Percentiles rank a stretch among this genome's conserved stretches.
Evolutionary conservation across 1,140 invertebrate genomes (phyloP).

Genomic region (Schlechtendalia chinensis): DNA sequence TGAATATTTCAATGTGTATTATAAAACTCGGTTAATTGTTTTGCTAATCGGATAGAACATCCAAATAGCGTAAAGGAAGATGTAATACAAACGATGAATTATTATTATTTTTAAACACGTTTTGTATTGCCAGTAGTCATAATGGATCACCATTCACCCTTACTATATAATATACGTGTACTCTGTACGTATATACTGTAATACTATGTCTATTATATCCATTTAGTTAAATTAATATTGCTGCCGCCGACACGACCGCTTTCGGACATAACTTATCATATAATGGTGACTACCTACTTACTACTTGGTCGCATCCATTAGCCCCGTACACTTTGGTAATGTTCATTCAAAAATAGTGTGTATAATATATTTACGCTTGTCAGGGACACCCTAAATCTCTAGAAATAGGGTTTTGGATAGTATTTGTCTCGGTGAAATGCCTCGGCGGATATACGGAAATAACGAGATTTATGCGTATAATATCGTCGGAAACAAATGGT

Average conservation of each 20-base stretch:
- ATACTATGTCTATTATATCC: background rate
- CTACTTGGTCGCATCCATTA: slow-evolving; percentile 18
- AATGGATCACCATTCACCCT: slow-evolving; percentile 4
- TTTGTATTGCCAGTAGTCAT: background rate
- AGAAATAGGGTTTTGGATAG: background rate
- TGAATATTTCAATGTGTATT: too few relatives aligned
- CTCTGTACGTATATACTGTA: background rate
- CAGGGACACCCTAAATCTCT: background rate
- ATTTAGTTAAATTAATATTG: slow-evolving; percentile 37
- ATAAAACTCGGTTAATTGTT: too few relatives aligned
- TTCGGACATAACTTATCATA: slow-evolving; percentile 42
- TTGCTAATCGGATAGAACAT: too few relatives aligned
- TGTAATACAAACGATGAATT: background rate
- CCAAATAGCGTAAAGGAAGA: background rate
- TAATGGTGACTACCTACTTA: slow-evolving; percentile 19
- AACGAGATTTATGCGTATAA: slow-evolving; percentile 6
- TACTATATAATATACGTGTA: background rate
- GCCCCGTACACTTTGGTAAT: background rate
- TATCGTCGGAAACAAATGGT: background rate
- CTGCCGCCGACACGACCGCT: background rate
- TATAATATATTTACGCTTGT: background rate
- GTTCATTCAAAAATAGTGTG: slow-evolving; percentile 22
- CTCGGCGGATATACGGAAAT: background rate
- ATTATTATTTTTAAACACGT: slow-evolving; percentile 16
- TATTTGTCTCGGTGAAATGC: background rate